phyloP scores from a whole-genome alignment of 2,888 invertebrate species.

The Sinelater perroti region DNA sequence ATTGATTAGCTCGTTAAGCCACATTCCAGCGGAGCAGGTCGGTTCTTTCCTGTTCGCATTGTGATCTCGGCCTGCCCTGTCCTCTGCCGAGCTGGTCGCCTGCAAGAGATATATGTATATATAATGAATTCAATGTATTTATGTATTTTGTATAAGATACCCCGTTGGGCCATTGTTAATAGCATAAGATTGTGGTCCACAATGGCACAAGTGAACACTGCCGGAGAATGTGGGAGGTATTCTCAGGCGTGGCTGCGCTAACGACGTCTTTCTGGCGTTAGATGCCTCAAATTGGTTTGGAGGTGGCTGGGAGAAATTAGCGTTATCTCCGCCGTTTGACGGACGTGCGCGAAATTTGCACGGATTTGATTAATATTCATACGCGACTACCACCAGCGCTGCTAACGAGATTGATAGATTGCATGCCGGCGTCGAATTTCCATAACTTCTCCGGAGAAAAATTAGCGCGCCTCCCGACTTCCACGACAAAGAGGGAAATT shows the following conservation, averaged over 20 bases:
- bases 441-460: neutral
- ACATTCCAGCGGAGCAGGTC: slow-evolving; percentile 55
- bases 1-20: slow-evolving; percentile 64
- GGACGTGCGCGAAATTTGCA: slow-evolving; percentile 45
- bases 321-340: slow-evolving; percentile 41
- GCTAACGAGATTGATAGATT: slow-evolving; percentile 10
- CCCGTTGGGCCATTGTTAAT: slow-evolving; percentile 61
- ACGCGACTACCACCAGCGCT: slow-evolving; percentile 6
- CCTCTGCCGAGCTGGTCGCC: slow-evolving; percentile 44
- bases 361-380: slow-evolving; percentile 51
- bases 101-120: slow-evolving; percentile 60
- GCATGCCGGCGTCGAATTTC: neutral
- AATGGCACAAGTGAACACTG: slow-evolving; percentile 58
- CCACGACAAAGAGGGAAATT: neutral
- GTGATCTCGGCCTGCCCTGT: slow-evolving; percentile 34
- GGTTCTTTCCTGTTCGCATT: slow-evolving; percentile 44
- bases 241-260: slow-evolving; percentile 53
- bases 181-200: slow-evolving; percentile 60
- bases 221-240: slow-evolving; percentile 59
- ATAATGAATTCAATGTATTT: slow-evolving; percentile 63
- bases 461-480: neutral
- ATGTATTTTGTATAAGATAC: slow-evolving; percentile 62
- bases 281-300: slow-evolving; percentile 54
- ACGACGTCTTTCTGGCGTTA: slow-evolving; percentile 56
- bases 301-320: slow-evolving; percentile 52